Evolutionary conservation across 2,113 vertebrate species (phyloP).

Genomic region (Ramphastos sulfuratus): DNA sequence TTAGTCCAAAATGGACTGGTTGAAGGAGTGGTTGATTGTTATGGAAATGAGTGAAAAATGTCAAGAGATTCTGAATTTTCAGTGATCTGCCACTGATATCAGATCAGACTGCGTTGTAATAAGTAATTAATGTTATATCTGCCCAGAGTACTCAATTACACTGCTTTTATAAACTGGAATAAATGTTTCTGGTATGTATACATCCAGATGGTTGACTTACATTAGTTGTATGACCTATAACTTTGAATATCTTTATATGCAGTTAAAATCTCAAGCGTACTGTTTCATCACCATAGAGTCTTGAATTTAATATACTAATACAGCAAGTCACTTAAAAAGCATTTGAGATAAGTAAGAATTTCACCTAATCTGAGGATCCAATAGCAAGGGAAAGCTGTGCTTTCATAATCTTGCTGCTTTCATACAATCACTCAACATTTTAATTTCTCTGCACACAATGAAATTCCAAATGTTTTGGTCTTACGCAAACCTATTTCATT

Average conservation of each 20-base stretch:
- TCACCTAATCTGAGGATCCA: constrained; percentile 10
- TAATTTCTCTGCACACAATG: constrained; percentile 67
- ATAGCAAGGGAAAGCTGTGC: not conserved
- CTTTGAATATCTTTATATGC: not conserved
- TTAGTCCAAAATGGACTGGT: not conserved
- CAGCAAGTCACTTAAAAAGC: constrained; percentile 27
- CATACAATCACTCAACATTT: constrained; percentile 58
- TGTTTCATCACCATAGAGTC: not conserved
- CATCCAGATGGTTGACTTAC: not conserved
- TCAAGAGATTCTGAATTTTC: not conserved
- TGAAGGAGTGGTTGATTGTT: constrained; percentile 47
- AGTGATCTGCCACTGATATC: constrained; percentile 19
- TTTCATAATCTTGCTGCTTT: constrained; percentile 48
- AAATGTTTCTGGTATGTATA: constrained; percentile 19
- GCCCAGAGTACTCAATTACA: constrained; percentile 30
- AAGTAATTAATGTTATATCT: constrained; percentile 44
- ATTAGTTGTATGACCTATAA: not conserved
- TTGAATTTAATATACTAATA: constrained; percentile 46
- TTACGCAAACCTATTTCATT: constrained; percentile 64
- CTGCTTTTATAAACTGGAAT: constrained; percentile 29
- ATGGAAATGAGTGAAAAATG: constrained; percentile 46
- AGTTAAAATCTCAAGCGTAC: not conserved
- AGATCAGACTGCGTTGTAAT: constrained; percentile 24
- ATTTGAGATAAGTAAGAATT: constrained; percentile 25
- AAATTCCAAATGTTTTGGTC: constrained; percentile 67